Base-by-base conservation (phyloP, 2,888 invertebrate species). In the Palloptera scutellata region DNA sequence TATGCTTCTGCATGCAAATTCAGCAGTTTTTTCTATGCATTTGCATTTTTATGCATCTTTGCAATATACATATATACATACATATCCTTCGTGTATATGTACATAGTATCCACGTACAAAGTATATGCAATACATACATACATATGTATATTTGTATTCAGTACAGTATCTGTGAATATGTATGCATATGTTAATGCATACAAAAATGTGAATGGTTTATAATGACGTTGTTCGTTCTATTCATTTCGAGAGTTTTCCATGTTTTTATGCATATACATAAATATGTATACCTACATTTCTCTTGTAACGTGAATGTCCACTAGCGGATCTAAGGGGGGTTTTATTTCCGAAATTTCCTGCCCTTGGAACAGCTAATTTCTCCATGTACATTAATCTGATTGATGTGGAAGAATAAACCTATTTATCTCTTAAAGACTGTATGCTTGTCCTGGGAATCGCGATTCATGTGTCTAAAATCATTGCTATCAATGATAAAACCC, bases 181-280 rank as follows among this genome's bases (percentile, higher is more conserved):
- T 48, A 48, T 48, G 15, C 48, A 48, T 48, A 48, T 48, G 15
- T 8, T 48, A 3, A 12, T 48, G 51, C 42, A 43, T 15, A 52
- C 40, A 59, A 59, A 59, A 52, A 52, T 52, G 15, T 64, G 64
- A 64, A 59, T 52, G 64, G 52, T 59, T 52, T 51, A 64, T 64
- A 64, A 64, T 64, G 64, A 59, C 54, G 63, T 54, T 43, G 13
- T 13, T 11, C 53, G 53, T 53, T 19, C 53, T 53, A 53, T 53
- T 53, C 53, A 53, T 53, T 53, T 53, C 53, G 53, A 53, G 53
- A n/a, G 19, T 17, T 53, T 53, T 53, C 15, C 11, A 53, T 53
- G 17, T 12, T 53, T 53, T 9, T 54, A 54, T 57, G 30, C 40
- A 40, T 13, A 30, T 15, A 9, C 40, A 13, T 15, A 13, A 3